Evolutionary conservation across 2,113 vertebrate genomes (phyloP), one percentile per base, ranked within the genome.

Genomic region (Myanophis thanlyinensis): DNA sequence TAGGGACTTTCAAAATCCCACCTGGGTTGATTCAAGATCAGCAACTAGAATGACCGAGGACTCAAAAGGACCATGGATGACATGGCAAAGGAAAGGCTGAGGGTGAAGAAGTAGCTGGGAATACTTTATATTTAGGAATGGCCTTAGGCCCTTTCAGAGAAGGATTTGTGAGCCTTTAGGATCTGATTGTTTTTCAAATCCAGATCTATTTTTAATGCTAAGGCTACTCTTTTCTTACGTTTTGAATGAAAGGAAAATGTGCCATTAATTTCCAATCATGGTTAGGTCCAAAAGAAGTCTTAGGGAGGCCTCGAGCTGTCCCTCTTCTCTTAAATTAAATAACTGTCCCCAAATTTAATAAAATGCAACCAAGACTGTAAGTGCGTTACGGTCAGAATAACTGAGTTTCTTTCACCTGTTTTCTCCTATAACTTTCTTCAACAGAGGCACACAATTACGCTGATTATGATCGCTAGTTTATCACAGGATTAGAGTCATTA

Each of bases 401-500:
- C 85, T 46, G 89, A 95, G 93, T 86, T 92, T 94, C 93, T 86
- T 92, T 94, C 93, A 87, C 84, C 47, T 89, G 94, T 80, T 92
- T 92, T 94, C 93, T 91, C 92, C 56, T 93, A 95, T 94, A 56
- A 30, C 40, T 93, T 91, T 84, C 89, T 97, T 96, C 95, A 95
- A 94, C 94, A 95, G 96, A 97, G 94, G 93, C 97, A 95, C 94
- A 48, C 91, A 95, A 93, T 95, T 97, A 92, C 96, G 95, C 93
- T 97, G 97, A 97, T 97, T 97, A 95, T 97, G 85, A 96, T 97
- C 97, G 97, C 93, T 92, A 96, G 96, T 97, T 97, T 97, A 98
- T 98, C 96, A 95, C 95, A 98, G 97, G 96, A 98, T 98, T 97
- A 98, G 97, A 95, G 94, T 94, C 95, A 97, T 98, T 98, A 98